Evolutionary conservation across 30 jellyfish, hydroid and myxozoan species (phyloP).

Genomic region (Hydractinia echinata): DNA sequence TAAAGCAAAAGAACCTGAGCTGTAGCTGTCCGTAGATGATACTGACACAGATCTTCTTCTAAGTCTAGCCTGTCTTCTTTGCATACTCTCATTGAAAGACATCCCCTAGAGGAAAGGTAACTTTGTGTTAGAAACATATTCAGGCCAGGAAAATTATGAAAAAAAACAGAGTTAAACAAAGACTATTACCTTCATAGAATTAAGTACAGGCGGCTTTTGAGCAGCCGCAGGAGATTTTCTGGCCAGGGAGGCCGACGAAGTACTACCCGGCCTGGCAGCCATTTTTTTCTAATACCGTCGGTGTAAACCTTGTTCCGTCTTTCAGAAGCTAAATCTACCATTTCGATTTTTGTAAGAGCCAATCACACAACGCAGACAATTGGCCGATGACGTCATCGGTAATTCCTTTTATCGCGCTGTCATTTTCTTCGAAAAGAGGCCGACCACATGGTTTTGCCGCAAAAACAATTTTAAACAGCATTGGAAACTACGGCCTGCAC

Average conservation of each 20-base stretch:
- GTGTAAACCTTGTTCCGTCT: slow-evolving; percentile 3
- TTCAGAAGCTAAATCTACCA: background rate
- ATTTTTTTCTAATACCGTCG: slow-evolving; percentile 19
- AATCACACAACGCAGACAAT: no score
- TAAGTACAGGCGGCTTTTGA: slow-evolving; percentile 81
- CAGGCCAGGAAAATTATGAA: background rate
- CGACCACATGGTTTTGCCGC: no score
- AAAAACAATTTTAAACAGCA: no score
- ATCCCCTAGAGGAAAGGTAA: slow-evolving; percentile 47
- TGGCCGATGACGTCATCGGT: no score
- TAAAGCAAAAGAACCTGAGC: slow-evolving; percentile 67
- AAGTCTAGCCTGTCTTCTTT: slow-evolving; percentile 78
- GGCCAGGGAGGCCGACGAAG: slow-evolving; percentile 46
- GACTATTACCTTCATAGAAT: slow-evolving; percentile 72
- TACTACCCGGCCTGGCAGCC: slow-evolving; percentile 77
- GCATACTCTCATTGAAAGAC: slow-evolving; percentile 91
- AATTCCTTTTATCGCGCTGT: no score
- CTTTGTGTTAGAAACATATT: slow-evolving; percentile 17
- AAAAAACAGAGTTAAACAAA: slow-evolving; percentile 11
- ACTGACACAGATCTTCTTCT: slow-evolving; percentile 92
- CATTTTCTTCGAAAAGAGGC: no score
- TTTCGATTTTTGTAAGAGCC: no score
- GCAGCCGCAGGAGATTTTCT: slow-evolving; percentile 99
- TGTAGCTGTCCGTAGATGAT: slow-evolving; percentile 92
- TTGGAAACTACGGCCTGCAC: no score